Evolutionary conservation across 1,140 invertebrate genomes (phyloP), one percentile per base, ranked within the genome.

Genomic region (Zaprionus kolodkinae): DNA sequence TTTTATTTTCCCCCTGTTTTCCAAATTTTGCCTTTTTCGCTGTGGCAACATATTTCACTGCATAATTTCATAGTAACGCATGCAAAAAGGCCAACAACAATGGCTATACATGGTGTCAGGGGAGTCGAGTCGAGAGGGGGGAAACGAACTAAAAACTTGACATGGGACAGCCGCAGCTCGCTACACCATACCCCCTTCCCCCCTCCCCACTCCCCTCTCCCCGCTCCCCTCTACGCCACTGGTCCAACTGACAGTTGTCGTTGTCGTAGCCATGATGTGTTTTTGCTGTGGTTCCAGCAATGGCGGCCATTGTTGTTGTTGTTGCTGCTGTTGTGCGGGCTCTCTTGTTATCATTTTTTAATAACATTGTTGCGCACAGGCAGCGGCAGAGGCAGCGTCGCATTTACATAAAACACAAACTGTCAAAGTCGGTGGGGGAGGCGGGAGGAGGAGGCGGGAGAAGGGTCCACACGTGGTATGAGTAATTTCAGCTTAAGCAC

Each of bases 341-440:
- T 48, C 79, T 84, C 84, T 88, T 88, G 85, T 88, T 88, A 88
- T 88, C 85, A 89, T 89, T 89, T 89, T 89, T 89, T 89, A 89
- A 89, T 89, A 89, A 85, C 81, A 85, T 89, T 89, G 85, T 89
- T 85, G 85, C 78, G 84, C 84, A 88, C 33, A 35, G 3, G 6
- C 27, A 30, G 3, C 1, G 27, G 84, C 83, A 30, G 3, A 30
- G 27, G 84, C 83, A 85, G 77, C 68, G 69, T 30, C 69, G 64
- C 76, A 89, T 89, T 89, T 89, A 78, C 85, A 89, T 89, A 89
- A 89, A 89, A 76, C 79, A 88, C 76, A 78, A 72, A 66, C 67
- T 30, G 13, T 30, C 40, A 56, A 10, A 64, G 61, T 55, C 48
- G 60, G 64, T 55, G 63, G 57, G 66, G 70, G 56, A 74, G 56